phyloP scores from a whole-genome alignment of 1,140 invertebrate genomes.

The Orius insidiosus region DNA sequence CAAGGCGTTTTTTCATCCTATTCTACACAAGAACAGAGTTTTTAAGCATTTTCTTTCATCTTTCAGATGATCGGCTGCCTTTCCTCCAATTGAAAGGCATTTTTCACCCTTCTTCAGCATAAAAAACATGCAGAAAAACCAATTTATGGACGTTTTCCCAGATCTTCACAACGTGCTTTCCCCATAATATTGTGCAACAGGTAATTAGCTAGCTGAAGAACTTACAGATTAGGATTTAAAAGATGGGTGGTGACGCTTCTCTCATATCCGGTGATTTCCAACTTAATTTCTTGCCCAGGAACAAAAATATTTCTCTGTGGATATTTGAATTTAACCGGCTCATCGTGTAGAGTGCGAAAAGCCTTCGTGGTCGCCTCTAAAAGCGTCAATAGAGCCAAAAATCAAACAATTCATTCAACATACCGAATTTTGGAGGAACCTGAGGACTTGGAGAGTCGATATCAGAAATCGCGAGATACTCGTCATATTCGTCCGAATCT shows the following conservation, averaged over 20 bases:
- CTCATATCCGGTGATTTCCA: conserved; percentile 53
- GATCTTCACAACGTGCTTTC: too few relatives aligned
- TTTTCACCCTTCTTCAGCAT: too few relatives aligned
- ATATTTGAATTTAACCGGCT: conserved; percentile 50
- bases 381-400: not conserved
- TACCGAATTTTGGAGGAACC: conserved; percentile 1
- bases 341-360: conserved; percentile 45
- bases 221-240: conserved; percentile 67
- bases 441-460: conserved; percentile 7
- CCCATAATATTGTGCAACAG: too few relatives aligned
- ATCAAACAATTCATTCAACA: not conserved
- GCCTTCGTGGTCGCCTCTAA: conserved; percentile 19
- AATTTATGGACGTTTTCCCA: too few relatives aligned
- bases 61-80: too few relatives aligned
- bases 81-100: too few relatives aligned
- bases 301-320: conserved; percentile 58
- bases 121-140: too few relatives aligned
- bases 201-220: conserved; percentile 16
- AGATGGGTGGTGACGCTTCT: conserved; percentile 60
- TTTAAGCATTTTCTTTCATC: too few relatives aligned
- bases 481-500: conserved; percentile 34
- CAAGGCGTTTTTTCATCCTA: too few relatives aligned
- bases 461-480: conserved; percentile 38
- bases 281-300: conserved; percentile 47
- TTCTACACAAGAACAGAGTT: too few relatives aligned